A percentile compares a stretch with the other conserved stretches of the same genome.
Conservation (phyloP, 2,113 vertebrate species). For the Sander vitreus region DNA sequence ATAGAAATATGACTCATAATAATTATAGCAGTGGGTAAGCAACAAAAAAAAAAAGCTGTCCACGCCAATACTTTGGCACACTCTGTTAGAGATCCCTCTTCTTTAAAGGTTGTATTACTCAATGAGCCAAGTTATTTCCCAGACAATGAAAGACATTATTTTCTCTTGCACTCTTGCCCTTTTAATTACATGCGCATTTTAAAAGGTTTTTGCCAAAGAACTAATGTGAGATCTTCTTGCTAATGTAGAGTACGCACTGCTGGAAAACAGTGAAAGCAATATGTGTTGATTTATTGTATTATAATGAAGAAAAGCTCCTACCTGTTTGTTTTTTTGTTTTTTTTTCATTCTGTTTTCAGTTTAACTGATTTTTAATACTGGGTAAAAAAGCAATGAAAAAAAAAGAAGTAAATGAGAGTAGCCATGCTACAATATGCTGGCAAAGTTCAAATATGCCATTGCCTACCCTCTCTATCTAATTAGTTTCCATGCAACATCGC, state of each 20-base stretch:
- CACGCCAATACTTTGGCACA: neutral
- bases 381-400: neutral
- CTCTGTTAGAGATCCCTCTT: neutral
- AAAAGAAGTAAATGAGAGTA: constrained; percentile 29
- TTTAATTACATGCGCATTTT: constrained; percentile 23
- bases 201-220: neutral
- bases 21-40: too few species aligned
- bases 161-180: neutral
- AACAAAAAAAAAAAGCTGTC: neutral
- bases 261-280: neutral
- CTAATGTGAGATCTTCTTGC: neutral
- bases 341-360: neutral
- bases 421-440: constrained; percentile 11
- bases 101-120: neutral
- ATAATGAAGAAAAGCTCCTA: neutral
- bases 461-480: constrained; percentile 39
- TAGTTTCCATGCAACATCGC: constrained; percentile 31
- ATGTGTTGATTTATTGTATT: constrained; percentile 3
- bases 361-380: neutral
- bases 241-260: constrained; percentile 2
- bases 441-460: constrained; percentile 20
- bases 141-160: neutral
- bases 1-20: too few species aligned
- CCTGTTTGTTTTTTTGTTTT: neutral
- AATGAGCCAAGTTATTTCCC: constrained; percentile 23